Conservation (phyloP, 1,140 invertebrate species). For the Drosophila nannoptera region DNA sequence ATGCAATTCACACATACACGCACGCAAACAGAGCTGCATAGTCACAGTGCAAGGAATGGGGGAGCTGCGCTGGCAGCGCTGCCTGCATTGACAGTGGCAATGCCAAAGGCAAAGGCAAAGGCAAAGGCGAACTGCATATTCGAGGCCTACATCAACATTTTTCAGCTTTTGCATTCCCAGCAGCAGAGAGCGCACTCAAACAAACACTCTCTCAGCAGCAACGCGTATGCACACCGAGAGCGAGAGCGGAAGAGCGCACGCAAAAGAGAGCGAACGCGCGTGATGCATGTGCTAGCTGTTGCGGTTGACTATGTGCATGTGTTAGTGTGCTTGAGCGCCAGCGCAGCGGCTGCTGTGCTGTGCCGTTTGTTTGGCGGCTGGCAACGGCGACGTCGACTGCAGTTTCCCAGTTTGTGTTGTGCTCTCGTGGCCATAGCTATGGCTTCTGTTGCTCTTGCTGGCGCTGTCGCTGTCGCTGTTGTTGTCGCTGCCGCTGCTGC, state of each 20-base stretch:
- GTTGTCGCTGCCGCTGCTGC: conserved; percentile 17
- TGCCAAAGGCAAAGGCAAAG: conserved; percentile 64
- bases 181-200: conserved; percentile 16
- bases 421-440: conserved; percentile 56
- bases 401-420: conserved; percentile 46
- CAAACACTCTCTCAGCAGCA: conserved; percentile 6
- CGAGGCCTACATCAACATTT: conserved; percentile 77
- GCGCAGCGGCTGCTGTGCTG: conserved; percentile 33
- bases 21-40: conserved; percentile 29
- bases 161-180: conserved; percentile 37
- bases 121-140: conserved; percentile 71
- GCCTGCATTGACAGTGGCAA: conserved; percentile 74
- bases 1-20: conserved; percentile 53
- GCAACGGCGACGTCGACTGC: conserved; percentile 24
- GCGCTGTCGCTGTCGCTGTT: conserved; percentile 4
- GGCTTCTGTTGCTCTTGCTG: conserved; percentile 47
- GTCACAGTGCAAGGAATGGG: background rate
- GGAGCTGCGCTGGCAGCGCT: conserved; percentile 41
- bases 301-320: conserved; percentile 8
- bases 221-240: conserved; percentile 7
- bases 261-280: conserved; percentile 11
- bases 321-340: conserved; percentile 17
- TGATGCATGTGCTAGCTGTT: conserved; percentile 12
- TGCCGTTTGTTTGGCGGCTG: conserved; percentile 32
- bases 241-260: conserved; percentile 18